A percentile compares a stretch with the other conserved stretches of the same genome.
phyloP scores from a whole-genome alignment of 1,140 invertebrate species.

The Drosophila subpulchrella region DNA sequence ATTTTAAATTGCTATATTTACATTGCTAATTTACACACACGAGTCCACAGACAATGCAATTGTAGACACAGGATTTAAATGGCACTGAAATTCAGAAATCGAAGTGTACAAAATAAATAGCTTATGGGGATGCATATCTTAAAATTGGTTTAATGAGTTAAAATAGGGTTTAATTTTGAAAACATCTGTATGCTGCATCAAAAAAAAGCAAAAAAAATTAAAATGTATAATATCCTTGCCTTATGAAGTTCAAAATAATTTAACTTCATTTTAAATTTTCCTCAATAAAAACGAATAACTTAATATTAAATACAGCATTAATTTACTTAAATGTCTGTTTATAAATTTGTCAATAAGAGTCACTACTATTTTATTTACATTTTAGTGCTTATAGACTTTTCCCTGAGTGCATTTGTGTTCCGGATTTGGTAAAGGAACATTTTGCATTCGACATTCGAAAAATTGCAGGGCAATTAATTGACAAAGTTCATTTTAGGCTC shows the following conservation, averaged over 20 bases:
- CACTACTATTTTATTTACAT: background rate
- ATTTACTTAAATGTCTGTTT: too few relatives aligned
- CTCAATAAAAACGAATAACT: too few relatives aligned
- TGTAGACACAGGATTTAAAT: conserved; percentile 12
- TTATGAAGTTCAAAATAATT: too few relatives aligned
- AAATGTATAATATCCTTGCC: too few relatives aligned
- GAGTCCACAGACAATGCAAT: conserved; percentile 30
- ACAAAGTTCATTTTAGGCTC: conserved; percentile 77
- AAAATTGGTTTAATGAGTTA: too few relatives aligned
- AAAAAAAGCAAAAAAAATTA: too few relatives aligned
- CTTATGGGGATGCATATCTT: too few relatives aligned
- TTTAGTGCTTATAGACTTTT: background rate
- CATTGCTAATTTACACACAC: conserved; percentile 78
- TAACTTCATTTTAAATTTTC: too few relatives aligned
- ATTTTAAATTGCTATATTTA: conserved; percentile 83
- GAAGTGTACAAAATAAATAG: background rate
- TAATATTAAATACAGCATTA: too few relatives aligned
- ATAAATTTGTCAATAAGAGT: too few relatives aligned
- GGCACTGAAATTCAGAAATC: background rate
- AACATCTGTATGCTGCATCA: too few relatives aligned
- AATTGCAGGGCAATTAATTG: conserved; percentile 74
- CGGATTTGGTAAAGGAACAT: conserved; percentile 9
- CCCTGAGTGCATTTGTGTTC: conserved; percentile 2
- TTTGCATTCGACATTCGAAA: conserved; percentile 32
- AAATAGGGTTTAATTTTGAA: too few relatives aligned